These are phyloP conservation scores for Cariama cristata DNA, from an alignment of 2,113 vertebrate genomes.

Conservation along the genomic window DNA sequence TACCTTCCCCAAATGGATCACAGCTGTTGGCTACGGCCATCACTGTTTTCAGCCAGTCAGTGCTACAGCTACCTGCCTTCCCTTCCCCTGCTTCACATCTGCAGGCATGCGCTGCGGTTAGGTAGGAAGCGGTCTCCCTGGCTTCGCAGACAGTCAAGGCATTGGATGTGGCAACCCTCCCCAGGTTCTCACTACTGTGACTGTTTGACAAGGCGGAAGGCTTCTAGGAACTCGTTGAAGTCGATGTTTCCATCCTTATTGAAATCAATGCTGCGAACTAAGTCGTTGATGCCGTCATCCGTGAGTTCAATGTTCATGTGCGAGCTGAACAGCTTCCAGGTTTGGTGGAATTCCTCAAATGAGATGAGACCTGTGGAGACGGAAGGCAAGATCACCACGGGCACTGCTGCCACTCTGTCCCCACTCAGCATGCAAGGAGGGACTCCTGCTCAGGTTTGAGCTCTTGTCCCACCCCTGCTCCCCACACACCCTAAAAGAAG, in stretches of 20 bases:
- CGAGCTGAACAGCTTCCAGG: conserved; percentile 90
- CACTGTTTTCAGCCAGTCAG: fast-evolving
- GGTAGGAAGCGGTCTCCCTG: background rate
- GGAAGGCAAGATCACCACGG: background rate
- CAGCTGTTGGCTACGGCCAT: background rate
- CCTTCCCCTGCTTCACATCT: background rate
- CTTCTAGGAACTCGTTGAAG: conserved; percentile 97
- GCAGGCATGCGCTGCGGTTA: background rate
- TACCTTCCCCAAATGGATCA: background rate
- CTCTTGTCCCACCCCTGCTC: background rate
- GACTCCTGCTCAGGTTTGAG: background rate
- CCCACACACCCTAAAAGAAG: background rate
- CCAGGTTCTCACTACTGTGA: conserved; percentile 34
- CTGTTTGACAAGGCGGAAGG: conserved; percentile 87
- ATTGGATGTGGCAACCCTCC: fast-evolving
- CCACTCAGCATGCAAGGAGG: fast-evolving
- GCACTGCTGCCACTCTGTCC: background rate
- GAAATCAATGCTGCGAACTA: conserved; percentile 93
- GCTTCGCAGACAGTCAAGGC: background rate
- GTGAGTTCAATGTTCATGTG: conserved; percentile 86
- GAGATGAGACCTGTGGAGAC: conserved; percentile 86
- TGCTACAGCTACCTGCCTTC: background rate
- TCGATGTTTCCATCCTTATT: conserved; percentile 95
- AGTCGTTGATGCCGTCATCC: conserved; percentile 81
- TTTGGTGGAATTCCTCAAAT: conserved; percentile 90